Conservation (phyloP, 2,888 invertebrate genomes). For the Heterodera filipjevi region DNA sequence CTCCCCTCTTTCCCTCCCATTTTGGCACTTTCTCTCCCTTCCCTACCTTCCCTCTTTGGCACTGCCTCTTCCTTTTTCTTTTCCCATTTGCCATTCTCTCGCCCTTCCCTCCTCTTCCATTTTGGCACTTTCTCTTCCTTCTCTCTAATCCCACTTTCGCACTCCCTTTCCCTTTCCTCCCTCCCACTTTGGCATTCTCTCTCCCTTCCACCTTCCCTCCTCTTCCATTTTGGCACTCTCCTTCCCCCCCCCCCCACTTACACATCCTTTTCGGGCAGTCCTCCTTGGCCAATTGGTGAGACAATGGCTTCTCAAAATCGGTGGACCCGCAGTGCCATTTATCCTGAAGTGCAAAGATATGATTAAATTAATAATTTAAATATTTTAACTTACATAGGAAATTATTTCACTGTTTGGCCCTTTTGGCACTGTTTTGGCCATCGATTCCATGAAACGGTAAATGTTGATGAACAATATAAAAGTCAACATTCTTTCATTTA, state of each 20-base stretch:
- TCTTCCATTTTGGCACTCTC: neutral
- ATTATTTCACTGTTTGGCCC: constrained; percentile 17
- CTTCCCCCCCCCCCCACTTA: constrained; percentile 15
- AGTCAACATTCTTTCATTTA: neutral
- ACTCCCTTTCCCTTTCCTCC: no score
- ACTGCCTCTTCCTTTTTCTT: no score
- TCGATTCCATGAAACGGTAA: neutral
- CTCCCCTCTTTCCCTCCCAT: no score
- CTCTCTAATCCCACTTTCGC: neutral
- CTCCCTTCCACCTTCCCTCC: no score
- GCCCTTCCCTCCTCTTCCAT: no score
- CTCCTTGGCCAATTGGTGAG: constrained; percentile 30
- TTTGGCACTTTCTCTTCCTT: no score
- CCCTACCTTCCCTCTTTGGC: no score
- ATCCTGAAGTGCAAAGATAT: constrained; percentile 12
- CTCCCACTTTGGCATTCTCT: no score
- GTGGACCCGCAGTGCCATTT: constrained; percentile 34
- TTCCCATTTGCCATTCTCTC: no score
- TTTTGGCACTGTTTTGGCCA: constrained; percentile 7
- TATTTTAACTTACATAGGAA: neutral
- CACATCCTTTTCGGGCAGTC: constrained; percentile 36
- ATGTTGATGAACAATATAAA: neutral
- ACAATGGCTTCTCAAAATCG: constrained; percentile 32
- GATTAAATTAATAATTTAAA: no score
- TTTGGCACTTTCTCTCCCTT: neutral